Evolutionary conservation across 2,113 vertebrate genomes (phyloP).

Genomic region (Ariopsis seemanni): DNA sequence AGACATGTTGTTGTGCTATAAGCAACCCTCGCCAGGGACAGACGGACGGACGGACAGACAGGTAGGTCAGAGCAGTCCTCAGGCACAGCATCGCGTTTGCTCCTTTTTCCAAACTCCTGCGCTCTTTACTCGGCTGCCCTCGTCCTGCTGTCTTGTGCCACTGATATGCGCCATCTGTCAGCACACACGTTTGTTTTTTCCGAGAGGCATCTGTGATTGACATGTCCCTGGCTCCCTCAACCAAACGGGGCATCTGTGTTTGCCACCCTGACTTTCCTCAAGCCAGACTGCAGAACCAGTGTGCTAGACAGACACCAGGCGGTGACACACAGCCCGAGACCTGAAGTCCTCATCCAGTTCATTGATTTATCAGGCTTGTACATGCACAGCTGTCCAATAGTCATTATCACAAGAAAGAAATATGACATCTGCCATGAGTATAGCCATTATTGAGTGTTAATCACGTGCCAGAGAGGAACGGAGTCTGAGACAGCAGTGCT

Average conservation of each 20-base stretch:
- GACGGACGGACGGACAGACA: neutral
- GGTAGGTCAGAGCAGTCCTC: conserved; percentile 13
- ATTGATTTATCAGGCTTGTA: conserved; percentile 20
- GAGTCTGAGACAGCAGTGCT: neutral
- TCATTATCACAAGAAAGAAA: conserved; percentile 1
- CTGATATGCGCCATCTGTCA: conserved; percentile 51
- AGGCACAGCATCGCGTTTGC: neutral
- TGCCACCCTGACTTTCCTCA: conserved; percentile 24
- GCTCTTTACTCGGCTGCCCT: conserved; percentile 28
- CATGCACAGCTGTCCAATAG: conserved; percentile 14
- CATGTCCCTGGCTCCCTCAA: conserved; percentile 29
- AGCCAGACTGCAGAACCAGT: conserved; percentile 11
- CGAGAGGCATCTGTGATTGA: conserved; percentile 33
- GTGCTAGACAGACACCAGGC: conserved; percentile 10
- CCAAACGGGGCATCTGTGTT: conserved; percentile 50
- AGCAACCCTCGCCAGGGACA: too few species aligned
- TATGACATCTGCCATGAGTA: conserved; percentile 4
- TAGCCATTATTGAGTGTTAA: neutral
- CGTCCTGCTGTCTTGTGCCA: conserved; percentile 32
- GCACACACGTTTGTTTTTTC: conserved; percentile 20
- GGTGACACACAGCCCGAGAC: neutral
- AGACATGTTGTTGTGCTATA: too few species aligned
- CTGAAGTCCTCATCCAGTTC: neutral
- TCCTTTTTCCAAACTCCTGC: neutral
- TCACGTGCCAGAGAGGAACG: neutral